These are phyloP conservation scores for Lucilia cuprina DNA, from an alignment of 1,140 invertebrate genomes.

Conservation along the genomic window DNA sequence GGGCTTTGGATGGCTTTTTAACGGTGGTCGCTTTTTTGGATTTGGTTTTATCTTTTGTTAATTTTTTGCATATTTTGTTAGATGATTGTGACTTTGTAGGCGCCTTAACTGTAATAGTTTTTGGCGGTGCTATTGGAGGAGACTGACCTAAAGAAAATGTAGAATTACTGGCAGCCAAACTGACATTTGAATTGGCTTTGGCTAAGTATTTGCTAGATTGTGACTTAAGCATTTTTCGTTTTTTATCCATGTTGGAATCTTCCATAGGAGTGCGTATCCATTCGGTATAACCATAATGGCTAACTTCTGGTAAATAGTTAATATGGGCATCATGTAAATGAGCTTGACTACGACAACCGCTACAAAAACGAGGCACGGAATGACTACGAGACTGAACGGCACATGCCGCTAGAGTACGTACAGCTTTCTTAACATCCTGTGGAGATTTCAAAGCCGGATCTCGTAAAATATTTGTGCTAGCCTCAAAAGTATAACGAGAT, in stretches of 20 bases:
- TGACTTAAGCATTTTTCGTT: not conserved
- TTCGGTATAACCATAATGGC: slow-evolving; percentile 17
- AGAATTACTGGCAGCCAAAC: slow-evolving; percentile 56
- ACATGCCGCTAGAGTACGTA: slow-evolving; percentile 62
- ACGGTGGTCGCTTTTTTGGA: not conserved
- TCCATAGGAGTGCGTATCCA: slow-evolving; percentile 15
- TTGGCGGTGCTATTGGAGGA: not conserved
- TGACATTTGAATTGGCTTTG: slow-evolving; percentile 53
- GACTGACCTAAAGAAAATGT: slow-evolving; percentile 58
- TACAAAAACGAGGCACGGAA: slow-evolving; percentile 46
- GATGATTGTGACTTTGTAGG: not conserved
- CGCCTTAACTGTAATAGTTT: not conserved
- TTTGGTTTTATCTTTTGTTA: not conserved
- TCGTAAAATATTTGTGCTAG: slow-evolving; percentile 58
- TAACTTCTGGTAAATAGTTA: not conserved
- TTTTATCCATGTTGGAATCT: too few relatives aligned
- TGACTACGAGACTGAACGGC: slow-evolving; percentile 51
- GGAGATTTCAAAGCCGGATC: slow-evolving; percentile 68
- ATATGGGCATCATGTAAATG: slow-evolving; percentile 44
- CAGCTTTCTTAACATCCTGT: slow-evolving; percentile 68
- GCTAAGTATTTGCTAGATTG: slow-evolving; percentile 32
- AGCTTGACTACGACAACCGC: not conserved
- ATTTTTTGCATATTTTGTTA: slow-evolving; percentile 4
- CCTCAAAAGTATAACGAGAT: slow-evolving; percentile 53
- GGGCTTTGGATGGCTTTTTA: not conserved